Evolutionary conservation across 2,888 invertebrate species (phyloP).

Genomic region (Eristalis intricaria): DNA sequence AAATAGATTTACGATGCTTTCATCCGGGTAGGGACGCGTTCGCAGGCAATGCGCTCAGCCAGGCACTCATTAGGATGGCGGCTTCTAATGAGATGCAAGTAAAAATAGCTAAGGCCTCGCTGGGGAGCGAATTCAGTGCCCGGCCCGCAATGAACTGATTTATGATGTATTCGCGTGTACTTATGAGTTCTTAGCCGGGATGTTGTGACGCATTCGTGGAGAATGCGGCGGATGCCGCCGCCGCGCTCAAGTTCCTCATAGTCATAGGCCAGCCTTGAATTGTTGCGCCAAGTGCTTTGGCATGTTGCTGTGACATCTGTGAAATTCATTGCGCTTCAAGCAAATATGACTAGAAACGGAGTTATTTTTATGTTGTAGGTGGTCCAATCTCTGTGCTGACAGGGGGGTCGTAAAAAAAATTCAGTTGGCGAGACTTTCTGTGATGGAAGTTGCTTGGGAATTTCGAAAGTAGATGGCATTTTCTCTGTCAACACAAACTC

Average conservation of each 20-base stretch:
- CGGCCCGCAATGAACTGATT: not conserved
- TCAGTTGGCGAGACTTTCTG: too few species aligned
- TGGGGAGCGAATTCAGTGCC: not conserved
- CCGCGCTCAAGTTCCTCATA: not conserved
- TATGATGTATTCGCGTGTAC: not conserved
- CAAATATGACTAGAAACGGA: not conserved
- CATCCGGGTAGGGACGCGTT: conserved; percentile 32
- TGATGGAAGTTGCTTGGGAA: too few species aligned
- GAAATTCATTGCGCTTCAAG: not conserved
- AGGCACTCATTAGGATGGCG: conserved; percentile 24
- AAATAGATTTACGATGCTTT: conserved; percentile 63
- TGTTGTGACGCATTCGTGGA: not conserved
- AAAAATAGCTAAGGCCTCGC: conserved; percentile 30
- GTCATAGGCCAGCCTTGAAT: not conserved
- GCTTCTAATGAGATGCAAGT: conserved; percentile 50
- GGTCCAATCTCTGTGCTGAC: too few species aligned
- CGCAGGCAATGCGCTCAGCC: conserved; percentile 9
- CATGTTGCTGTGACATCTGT: not conserved
- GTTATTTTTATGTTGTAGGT: too few species aligned
- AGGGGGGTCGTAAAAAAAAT: too few species aligned
- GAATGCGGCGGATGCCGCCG: not conserved
- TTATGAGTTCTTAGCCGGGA: not conserved
- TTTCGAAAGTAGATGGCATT: too few species aligned
- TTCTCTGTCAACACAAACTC: too few species aligned
- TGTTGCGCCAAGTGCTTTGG: not conserved